These are phyloP conservation scores for Fundulus diaphanus DNA, from an alignment of 2,797 vertebrate genomes.

Conservation along the genomic window DNA sequence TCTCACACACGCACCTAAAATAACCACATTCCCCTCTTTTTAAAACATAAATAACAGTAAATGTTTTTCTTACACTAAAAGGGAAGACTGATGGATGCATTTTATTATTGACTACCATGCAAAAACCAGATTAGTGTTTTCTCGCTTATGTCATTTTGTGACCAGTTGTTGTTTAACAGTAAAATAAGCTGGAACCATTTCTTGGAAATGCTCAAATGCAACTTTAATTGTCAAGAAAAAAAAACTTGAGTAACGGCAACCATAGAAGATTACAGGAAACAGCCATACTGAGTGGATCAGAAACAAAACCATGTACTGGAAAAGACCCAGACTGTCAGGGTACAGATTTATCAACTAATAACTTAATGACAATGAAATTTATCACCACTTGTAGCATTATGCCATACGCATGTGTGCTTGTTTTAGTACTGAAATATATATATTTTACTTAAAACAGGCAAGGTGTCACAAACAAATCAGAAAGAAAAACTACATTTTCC, in stretches of 20 bases:
- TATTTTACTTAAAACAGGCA: background rate
- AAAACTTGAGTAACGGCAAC: background rate
- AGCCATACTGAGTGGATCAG: background rate
- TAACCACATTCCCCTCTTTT: constrained; percentile 9
- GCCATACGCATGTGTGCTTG: background rate
- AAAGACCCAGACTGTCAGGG: background rate
- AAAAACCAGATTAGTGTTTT: background rate
- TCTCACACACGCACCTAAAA: background rate
- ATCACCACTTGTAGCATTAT: no score
- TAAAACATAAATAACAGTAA: constrained; percentile 11
- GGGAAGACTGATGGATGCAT: background rate
- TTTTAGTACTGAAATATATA: background rate
- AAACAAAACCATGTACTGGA: background rate
- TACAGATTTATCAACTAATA: background rate
- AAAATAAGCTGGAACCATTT: background rate
- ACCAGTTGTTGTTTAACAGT: background rate
- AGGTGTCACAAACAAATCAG: background rate
- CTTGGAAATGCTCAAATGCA: background rate
- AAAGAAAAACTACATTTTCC: background rate
- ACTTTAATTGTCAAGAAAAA: background rate
- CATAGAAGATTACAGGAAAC: background rate
- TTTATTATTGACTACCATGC: background rate
- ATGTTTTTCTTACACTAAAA: background rate
- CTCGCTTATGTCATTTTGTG: background rate
- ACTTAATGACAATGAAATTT: background rate